Evolutionary conservation across 2,113 vertebrate species (phyloP).

Genomic region (Apeltes quadracus): DNA sequence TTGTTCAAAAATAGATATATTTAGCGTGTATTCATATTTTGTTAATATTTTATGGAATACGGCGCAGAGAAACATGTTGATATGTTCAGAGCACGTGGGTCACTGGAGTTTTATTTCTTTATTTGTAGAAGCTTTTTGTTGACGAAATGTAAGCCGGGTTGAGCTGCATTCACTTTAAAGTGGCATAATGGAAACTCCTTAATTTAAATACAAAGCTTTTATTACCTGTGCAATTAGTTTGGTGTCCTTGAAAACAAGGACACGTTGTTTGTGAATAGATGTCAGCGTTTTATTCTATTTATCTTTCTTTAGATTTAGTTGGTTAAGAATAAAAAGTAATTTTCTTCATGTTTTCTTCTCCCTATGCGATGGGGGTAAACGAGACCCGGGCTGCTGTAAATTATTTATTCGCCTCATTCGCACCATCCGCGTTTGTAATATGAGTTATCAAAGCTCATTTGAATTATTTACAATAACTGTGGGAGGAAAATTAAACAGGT

Average conservation of each 20-base stretch:
- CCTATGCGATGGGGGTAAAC: slow-evolving; percentile 71
- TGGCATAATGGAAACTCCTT: slow-evolving; percentile 4
- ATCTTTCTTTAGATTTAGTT: not conserved
- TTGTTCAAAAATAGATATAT: not conserved
- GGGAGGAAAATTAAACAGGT: slow-evolving; percentile 89
- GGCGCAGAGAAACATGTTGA: not conserved
- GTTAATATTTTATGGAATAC: not conserved
- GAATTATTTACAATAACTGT: slow-evolving; percentile 95
- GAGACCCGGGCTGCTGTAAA: slow-evolving; percentile 79
- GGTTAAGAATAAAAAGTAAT: slow-evolving; percentile 15
- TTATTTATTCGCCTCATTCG: slow-evolving; percentile 92
- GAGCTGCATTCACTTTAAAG: slow-evolving; percentile 8
- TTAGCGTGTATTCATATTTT: not conserved
- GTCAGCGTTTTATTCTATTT: slow-evolving; percentile 30
- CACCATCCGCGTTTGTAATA: slow-evolving; percentile 95
- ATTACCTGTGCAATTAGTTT: slow-evolving; percentile 49
- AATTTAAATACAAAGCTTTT: slow-evolving; percentile 77
- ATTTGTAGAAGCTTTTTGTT: not conserved
- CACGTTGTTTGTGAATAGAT: slow-evolving; percentile 69
- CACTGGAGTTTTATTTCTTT: not conserved
- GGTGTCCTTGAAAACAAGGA: not conserved
- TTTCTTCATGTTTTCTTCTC: slow-evolving; percentile 45
- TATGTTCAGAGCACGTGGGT: slow-evolving; percentile 6
- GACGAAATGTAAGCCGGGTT: not conserved
- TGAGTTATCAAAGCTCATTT: slow-evolving; percentile 95